Conservation (phyloP, 2,888 invertebrate genomes). For the Nephrotoma guestfalica region DNA sequence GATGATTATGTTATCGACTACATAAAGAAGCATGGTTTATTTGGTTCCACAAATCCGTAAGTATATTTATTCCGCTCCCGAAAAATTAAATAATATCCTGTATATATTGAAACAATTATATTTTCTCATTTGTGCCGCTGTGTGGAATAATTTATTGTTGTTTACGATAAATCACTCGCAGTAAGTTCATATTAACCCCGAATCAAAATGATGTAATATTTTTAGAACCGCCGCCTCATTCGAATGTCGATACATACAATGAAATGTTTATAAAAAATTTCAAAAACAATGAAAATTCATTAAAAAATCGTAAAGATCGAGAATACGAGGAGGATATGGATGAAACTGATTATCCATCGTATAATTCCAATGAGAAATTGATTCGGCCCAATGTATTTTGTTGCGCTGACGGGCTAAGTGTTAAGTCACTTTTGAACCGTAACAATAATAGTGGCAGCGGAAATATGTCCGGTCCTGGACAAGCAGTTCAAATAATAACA, state of each 20-base stretch:
- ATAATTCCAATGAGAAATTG: slow-evolving; percentile 27
- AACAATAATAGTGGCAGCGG: neutral
- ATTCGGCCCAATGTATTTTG: slow-evolving; percentile 27
- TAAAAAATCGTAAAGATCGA: slow-evolving; percentile 7
- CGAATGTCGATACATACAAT: slow-evolving; percentile 20
- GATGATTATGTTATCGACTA: slow-evolving; percentile 69
- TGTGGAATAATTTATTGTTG: slow-evolving; percentile 12
- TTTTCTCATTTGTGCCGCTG: slow-evolving; percentile 8
- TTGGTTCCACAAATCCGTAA: slow-evolving; percentile 37
- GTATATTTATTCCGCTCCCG: slow-evolving; percentile 17
- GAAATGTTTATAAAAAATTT: slow-evolving; percentile 38
- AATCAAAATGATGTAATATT: slow-evolving; percentile 17
- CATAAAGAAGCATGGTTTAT: slow-evolving; percentile 53
- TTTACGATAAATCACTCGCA: slow-evolving; percentile 16
- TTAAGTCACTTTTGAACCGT: slow-evolving; percentile 19
- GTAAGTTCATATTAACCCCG: slow-evolving; percentile 36
- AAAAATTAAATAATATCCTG: slow-evolving; percentile 4
- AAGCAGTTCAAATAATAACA: slow-evolving; percentile 57
- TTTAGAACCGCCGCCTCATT: neutral
- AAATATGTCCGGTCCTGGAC: slow-evolving; percentile 40
- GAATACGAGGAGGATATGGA: slow-evolving; percentile 24
- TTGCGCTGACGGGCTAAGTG: slow-evolving; percentile 19
- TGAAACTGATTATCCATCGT: slow-evolving; percentile 27
- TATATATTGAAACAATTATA: slow-evolving; percentile 7
- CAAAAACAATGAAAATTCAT: slow-evolving; percentile 10